Conservation (phyloP, 2,888 invertebrate species). For the Ethmia dodecea region DNA sequence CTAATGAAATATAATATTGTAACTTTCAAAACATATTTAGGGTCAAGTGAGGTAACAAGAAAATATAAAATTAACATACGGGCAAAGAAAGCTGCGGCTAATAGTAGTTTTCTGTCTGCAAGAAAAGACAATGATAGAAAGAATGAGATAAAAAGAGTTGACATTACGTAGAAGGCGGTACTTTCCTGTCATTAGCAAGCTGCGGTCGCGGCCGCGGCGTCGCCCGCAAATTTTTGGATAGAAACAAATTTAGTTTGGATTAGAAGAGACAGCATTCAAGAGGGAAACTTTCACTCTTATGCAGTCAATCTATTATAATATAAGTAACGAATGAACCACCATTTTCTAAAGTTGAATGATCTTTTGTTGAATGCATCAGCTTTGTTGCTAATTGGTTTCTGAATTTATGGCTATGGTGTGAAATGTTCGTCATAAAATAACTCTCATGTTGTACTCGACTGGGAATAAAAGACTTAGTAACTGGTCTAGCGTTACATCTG, state of each 20-base stretch:
- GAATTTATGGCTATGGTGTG: conserved; percentile 15
- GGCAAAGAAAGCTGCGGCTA: conserved; percentile 9
- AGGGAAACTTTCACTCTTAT: conserved; percentile 58
- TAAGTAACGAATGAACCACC: conserved; percentile 42
- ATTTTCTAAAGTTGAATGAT: conserved; percentile 42
- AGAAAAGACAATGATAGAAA: conserved; percentile 13
- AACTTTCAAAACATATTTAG: no score
- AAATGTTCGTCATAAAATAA: neutral
- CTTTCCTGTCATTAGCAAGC: conserved; percentile 64
- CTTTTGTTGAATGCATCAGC: conserved; percentile 35
- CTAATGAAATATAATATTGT: no score
- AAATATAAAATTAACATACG: no score
- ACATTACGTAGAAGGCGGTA: conserved; percentile 39
- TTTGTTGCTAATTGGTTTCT: conserved; percentile 37
- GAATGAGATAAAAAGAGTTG: conserved; percentile 26
- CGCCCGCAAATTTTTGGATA: conserved; percentile 41
- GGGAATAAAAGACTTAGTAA: no score
- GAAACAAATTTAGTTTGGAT: conserved; percentile 49
- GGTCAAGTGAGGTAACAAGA: no score
- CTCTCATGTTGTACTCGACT: no score
- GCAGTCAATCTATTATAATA: conserved; percentile 46
- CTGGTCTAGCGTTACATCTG: no score
- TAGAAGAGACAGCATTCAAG: conserved; percentile 40
- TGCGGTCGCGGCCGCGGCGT: conserved; percentile 46
- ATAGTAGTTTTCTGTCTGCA: conserved; percentile 5